Percentiles rank a stretch among this genome's conserved stretches.
These are phyloP conservation scores for Meles meles DNA, from an alignment of 2,113 vertebrate genomes.

Conservation along the genomic window DNA sequence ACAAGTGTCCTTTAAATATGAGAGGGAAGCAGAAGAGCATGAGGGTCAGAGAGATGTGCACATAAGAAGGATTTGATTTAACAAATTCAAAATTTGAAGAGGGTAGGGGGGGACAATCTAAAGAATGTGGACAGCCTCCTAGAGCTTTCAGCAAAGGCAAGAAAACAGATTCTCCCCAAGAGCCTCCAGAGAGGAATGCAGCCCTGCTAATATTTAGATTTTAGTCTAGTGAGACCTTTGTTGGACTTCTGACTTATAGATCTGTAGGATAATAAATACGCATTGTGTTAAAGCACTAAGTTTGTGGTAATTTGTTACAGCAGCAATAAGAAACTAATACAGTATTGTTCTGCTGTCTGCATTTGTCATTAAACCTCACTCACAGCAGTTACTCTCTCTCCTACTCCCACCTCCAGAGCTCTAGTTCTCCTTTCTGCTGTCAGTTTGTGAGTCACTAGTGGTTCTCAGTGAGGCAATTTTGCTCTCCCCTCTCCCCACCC, in stretches of 20 bases:
- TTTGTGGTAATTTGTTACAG: background rate
- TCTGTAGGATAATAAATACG: background rate
- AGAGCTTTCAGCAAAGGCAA: background rate
- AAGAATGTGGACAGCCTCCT: background rate
- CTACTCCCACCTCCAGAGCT: too few relatives aligned
- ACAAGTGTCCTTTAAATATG: background rate
- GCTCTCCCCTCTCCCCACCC: accelerated
- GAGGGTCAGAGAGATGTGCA: background rate
- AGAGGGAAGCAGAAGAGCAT: background rate
- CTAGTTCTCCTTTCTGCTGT: background rate
- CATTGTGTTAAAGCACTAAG: background rate
- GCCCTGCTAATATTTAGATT: background rate
- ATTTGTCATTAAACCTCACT: background rate
- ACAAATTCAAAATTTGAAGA: background rate
- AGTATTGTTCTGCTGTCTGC: background rate
- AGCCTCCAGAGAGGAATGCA: background rate
- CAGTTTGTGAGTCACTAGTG: background rate
- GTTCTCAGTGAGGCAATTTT: background rate
- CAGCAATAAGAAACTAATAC: background rate
- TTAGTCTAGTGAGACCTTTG: background rate
- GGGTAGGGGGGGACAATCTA: background rate
- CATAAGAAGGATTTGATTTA: background rate
- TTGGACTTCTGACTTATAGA: background rate
- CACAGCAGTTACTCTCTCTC: background rate
- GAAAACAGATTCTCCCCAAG: background rate